A percentile compares a stretch with the other conserved stretches of the same genome.
phyloP scores from a whole-genome alignment of 1,140 invertebrate species.

The Drosophila cardini region DNA sequence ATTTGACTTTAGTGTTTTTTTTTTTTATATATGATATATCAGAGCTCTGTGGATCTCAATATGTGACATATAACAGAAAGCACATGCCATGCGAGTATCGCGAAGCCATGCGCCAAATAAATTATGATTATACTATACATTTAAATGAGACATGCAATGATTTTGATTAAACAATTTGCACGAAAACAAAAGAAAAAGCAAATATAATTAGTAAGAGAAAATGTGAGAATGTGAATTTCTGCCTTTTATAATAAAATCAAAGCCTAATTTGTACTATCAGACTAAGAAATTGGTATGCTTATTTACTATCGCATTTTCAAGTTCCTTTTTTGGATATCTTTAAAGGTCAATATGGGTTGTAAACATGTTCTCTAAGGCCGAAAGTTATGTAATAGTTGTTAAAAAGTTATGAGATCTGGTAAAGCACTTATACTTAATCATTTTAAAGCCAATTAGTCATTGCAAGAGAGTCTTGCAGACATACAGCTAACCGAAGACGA shows the following conservation, averaged over 20 bases:
- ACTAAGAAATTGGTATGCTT: no score
- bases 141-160: constrained; percentile 39
- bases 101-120: constrained; percentile 17
- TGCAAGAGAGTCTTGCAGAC: background rate
- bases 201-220: constrained; percentile 9
- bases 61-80: constrained; percentile 31
- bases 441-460: constrained; percentile 11
- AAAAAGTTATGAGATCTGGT: constrained; percentile 16
- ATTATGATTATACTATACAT: constrained; percentile 13
- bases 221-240: background rate
- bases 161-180: constrained; percentile 8
- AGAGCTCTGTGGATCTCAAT: constrained; percentile 57
- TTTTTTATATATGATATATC: constrained; percentile 20
- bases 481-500: constrained; percentile 13
- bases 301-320: background rate
- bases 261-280: no score
- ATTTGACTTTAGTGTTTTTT: constrained; percentile 17
- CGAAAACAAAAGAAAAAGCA: background rate
- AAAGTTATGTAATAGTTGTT: constrained; percentile 17
- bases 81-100: constrained; percentile 39
- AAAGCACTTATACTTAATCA: constrained; percentile 1
- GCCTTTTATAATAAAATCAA: background rate
- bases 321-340: no score
- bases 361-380: background rate
- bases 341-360: background rate